phyloP scores from a whole-genome alignment of 2,888 invertebrate species.

The Pachydiplax longipennis region DNA sequence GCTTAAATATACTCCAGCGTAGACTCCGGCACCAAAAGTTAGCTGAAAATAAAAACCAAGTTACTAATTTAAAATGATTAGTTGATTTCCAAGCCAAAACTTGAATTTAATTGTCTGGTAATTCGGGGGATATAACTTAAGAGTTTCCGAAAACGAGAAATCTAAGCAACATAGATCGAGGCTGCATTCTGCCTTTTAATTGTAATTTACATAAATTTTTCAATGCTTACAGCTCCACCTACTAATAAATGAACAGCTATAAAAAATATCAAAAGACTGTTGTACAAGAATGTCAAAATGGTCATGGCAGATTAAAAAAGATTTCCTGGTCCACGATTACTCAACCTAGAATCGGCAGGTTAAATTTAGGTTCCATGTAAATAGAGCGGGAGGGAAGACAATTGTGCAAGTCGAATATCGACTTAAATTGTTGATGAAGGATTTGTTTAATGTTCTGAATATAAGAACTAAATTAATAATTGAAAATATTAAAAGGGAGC shows the following conservation, averaged over 20 bases:
- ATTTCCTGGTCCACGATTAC: conserved; percentile 26
- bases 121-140: neutral
- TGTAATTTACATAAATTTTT: neutral
- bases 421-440: neutral
- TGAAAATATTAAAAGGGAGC: no score
- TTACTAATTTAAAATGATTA: neutral
- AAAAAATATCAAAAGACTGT: conserved; percentile 53
- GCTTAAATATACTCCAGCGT: conserved; percentile 75
- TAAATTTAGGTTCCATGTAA: conserved; percentile 37
- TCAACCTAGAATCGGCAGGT: conserved; percentile 5
- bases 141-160: neutral
- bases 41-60: conserved; percentile 66
- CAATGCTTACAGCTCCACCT: conserved; percentile 55
- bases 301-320: conserved; percentile 48
- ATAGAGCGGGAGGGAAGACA: conserved; percentile 3
- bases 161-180: neutral
- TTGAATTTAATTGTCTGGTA: neutral
- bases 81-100: no score
- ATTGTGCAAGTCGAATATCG: neutral
- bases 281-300: conserved; percentile 53
- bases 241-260: conserved; percentile 55
- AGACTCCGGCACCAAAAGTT: conserved; percentile 72
- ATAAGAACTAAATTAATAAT: neutral
- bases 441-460: no score
- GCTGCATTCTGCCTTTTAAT: neutral